Evolutionary conservation across 2,797 vertebrate genomes (phyloP).

Genomic region (Catharus ustulatus): DNA sequence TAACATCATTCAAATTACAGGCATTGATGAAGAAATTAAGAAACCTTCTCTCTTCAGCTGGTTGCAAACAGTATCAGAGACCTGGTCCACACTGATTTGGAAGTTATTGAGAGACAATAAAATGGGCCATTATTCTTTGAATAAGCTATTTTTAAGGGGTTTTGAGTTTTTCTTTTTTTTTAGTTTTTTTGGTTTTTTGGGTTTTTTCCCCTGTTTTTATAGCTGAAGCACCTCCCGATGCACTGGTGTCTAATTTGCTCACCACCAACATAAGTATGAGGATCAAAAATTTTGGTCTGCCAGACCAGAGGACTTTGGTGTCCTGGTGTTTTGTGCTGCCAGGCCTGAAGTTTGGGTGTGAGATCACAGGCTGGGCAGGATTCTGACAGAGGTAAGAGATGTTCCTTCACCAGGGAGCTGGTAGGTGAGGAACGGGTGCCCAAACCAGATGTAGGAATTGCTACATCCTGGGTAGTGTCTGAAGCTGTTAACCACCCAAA

Average conservation of each 20-base stretch:
- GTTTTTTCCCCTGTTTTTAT: neutral
- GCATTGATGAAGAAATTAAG: neutral
- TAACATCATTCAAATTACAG: neutral
- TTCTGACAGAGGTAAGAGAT: neutral
- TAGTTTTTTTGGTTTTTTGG: too few relatives aligned
- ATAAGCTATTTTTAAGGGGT: accelerated
- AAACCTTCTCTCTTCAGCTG: neutral
- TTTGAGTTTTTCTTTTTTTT: too few relatives aligned
- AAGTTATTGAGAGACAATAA: neutral
- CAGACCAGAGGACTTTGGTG: neutral
- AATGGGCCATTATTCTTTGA: neutral
- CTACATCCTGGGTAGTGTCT: neutral
- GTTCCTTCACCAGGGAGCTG: neutral
- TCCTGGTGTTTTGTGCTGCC: neutral
- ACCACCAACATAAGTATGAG: neutral
- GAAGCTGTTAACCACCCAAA: neutral
- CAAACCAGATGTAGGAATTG: neutral
- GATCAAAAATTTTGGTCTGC: neutral
- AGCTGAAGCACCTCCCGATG: neutral
- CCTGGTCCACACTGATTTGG: neutral
- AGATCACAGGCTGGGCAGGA: neutral
- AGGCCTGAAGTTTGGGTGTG: neutral
- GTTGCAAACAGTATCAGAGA: neutral
- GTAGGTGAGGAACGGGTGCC: neutral
- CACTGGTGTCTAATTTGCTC: neutral